These are phyloP conservation scores for Bolinopsis microptera DNA, from an alignment of 37 sponge, comb jelly and placozoan genomes.

Conservation along the genomic window DNA sequence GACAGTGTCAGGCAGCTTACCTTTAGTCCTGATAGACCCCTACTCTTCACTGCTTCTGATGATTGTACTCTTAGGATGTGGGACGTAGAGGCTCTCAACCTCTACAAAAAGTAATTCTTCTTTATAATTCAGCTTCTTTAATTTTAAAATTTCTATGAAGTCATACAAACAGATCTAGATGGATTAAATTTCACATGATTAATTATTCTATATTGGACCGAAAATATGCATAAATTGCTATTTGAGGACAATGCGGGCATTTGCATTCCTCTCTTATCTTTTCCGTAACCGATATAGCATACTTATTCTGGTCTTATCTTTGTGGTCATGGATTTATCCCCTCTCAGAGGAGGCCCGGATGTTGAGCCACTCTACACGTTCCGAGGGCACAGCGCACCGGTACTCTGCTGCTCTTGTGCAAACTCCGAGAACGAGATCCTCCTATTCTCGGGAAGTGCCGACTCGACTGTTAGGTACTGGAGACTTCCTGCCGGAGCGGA, in stretches of 20 bases:
- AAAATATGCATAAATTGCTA: no score
- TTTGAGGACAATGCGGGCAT: no score
- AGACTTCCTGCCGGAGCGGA: conserved; percentile 66
- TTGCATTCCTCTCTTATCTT: no score
- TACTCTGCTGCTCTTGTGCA: conserved; percentile 8
- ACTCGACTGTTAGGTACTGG: conserved; percentile 75
- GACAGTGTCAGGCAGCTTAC: conserved; percentile 21
- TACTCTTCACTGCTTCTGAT: conserved; percentile 26
- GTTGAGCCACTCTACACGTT: conserved; percentile 90
- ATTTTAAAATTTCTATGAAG: neutral
- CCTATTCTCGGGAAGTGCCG: conserved; percentile 73
- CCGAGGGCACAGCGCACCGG: conserved; percentile 75
- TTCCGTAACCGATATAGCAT: no score
- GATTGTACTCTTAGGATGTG: conserved; percentile 36
- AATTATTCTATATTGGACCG: no score
- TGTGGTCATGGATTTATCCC: no score
- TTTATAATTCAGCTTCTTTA: neutral
- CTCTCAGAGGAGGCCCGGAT: conserved; percentile 68
- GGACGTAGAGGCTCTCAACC: conserved; percentile 34
- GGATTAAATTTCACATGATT: no score
- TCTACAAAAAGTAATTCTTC: conserved; percentile 16
- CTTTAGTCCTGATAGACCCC: conserved; percentile 21
- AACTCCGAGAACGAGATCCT: conserved; percentile 68
- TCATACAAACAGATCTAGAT: no score
- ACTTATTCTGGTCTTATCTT: no score